Evolutionary conservation across 2,113 vertebrate species (phyloP), one percentile per base, ranked within the genome.

Genomic region (Mastomys coucha): DNA sequence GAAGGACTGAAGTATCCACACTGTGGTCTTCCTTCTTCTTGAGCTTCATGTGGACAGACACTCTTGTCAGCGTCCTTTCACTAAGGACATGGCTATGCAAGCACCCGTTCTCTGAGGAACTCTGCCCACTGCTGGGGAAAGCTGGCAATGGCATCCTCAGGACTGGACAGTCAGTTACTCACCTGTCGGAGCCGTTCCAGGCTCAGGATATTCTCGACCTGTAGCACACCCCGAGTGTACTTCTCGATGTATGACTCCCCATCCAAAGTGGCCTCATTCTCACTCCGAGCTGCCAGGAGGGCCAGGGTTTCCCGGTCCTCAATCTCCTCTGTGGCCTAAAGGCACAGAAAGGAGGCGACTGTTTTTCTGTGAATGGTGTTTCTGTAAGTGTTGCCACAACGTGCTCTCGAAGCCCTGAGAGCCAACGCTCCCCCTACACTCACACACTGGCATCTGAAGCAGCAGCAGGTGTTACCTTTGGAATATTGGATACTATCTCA

Each of bases 401-500:
- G 51, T 16, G 36, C 93, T 94, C 31, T 31, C 49, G 91, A 88
- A 39, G 76, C 33, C 58, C 39, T 10, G 36, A 4, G 5, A 85
- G 14, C 39, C 28, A 8, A 84, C 13, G 4, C 14, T 13, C 85
- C 60, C n/a, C 76, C 76, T 3, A 60, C 56, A 56, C 76, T 6
- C 2, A 2, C 16, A 49, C 33, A n/a, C 22, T 3, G 13, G 36
- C 89, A 93, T 94, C 84, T 87, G 49, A 28, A n/a, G 94, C 36
- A 95, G 31, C 77, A 91, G 49, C 4, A 88, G 0, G 7, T 45
- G 4, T 88, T 98, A 99, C 99, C 99, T 99, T 99, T 97, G 99
- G 99, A 99, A 99, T 99, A 97, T 99, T 99, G 96, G 99, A 99
- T 80, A 99, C 99, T 75, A 99, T 99, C 98, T 99, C 99, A 97